Percentiles rank a stretch among this genome's conserved stretches.
Evolutionary conservation across 2,888 invertebrate species (phyloP).

Genomic region (Folsomia candida): DNA sequence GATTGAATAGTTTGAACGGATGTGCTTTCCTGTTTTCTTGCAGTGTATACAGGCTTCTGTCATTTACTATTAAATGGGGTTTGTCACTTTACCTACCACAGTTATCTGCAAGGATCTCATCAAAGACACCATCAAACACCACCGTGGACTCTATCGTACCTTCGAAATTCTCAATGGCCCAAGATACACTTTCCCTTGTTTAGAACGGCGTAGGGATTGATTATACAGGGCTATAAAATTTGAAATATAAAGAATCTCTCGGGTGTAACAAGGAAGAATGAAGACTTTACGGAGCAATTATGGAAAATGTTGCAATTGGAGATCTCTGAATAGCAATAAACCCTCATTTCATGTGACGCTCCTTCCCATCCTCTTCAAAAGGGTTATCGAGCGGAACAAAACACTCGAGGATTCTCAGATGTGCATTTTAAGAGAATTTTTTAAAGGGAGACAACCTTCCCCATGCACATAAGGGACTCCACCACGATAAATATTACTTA

Average conservation of each 20-base stretch:
- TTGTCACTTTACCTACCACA: constrained; percentile 14
- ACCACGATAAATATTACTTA: neutral
- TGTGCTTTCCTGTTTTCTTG: no score
- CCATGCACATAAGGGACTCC: neutral
- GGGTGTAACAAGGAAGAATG: neutral
- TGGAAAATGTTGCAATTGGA: constrained; percentile 5
- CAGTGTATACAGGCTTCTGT: neutral
- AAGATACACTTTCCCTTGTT: neutral
- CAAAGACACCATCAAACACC: neutral
- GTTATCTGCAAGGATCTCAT: neutral
- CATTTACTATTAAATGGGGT: neutral
- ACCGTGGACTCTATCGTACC: neutral
- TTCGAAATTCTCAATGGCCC: neutral
- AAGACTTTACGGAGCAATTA: neutral
- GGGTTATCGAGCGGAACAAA: constrained; percentile 21
- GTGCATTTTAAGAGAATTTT: neutral
- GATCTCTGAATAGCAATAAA: constrained; percentile 3
- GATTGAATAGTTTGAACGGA: no score
- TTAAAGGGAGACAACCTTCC: neutral
- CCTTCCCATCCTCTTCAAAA: constrained; percentile 13
- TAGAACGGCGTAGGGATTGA: neutral
- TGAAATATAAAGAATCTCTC: neutral
- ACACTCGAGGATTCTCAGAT: neutral
- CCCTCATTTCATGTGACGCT: neutral
- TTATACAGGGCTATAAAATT: neutral